Conservation (phyloP, 1,140 invertebrate genomes). For the Drosophila parabipectinata region DNA sequence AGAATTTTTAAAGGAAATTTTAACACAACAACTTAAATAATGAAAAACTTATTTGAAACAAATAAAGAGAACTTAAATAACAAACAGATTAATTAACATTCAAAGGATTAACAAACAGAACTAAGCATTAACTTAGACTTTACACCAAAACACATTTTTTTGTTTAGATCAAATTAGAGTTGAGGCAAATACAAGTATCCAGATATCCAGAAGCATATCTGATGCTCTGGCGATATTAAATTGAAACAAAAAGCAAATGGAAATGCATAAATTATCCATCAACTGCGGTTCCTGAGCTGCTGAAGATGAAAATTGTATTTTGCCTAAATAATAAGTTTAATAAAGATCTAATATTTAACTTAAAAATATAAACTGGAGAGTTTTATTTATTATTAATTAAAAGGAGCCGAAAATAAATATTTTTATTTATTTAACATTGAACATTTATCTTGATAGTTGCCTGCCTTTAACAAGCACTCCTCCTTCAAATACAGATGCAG, state of each 20-base stretch:
- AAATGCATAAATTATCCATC: conserved; percentile 36
- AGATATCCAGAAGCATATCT: conserved; percentile 9
- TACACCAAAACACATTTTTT: conserved; percentile 36
- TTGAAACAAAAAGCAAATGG: conserved; percentile 12
- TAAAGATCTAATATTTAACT: conserved; percentile 72
- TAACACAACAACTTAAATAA: conserved; percentile 21
- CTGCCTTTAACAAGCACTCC: conserved; percentile 3
- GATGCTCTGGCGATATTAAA: conserved; percentile 11
- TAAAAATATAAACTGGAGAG: neutral
- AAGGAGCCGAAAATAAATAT: too few species aligned
- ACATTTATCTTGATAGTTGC: conserved; percentile 13
- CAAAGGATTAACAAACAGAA: conserved; percentile 8
- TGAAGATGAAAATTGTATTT: conserved; percentile 57
- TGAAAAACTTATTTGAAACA: conserved; percentile 6
- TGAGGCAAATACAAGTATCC: conserved; percentile 1
- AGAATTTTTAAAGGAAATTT: conserved; percentile 48
- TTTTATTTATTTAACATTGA: conserved; percentile 6
- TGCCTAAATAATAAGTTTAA: conserved; percentile 66
- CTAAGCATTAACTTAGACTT: conserved; percentile 20
- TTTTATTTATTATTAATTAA: too few species aligned
- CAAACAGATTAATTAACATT: neutral
- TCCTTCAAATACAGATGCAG: neutral
- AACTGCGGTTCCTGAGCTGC: conserved; percentile 36
- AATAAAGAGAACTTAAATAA: conserved; percentile 1
- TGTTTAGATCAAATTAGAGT: conserved; percentile 47